A percentile compares a stretch with the other conserved stretches of the same genome.
Conservation (phyloP, 2,113 vertebrate species). For the Genyomyrus donnyi region DNA sequence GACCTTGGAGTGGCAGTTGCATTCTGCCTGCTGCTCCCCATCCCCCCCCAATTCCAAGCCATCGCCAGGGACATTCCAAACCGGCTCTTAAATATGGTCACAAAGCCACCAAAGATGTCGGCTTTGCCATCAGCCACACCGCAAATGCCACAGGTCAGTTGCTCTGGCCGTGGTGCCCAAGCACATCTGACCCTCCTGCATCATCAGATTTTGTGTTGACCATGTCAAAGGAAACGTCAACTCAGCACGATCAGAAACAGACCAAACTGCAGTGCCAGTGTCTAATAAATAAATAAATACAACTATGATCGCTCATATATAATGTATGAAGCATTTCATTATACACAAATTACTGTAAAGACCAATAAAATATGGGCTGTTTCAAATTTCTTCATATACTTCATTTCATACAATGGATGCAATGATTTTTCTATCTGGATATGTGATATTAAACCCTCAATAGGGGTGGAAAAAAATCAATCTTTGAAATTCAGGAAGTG, state of each 20-base stretch:
- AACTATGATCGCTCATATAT: not conserved
- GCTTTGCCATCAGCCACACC: not conserved
- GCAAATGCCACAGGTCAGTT: not conserved
- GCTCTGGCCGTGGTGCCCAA: not conserved
- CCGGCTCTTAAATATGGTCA: not conserved
- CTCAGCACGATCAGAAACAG: not conserved
- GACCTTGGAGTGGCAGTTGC: conserved; percentile 25
- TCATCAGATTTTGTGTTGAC: not conserved
- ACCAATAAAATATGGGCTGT: not conserved
- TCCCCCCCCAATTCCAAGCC: not conserved
- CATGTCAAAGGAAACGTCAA: not conserved
- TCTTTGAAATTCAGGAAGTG: not conserved
- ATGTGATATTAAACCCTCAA: not conserved
- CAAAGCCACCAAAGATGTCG: conserved; percentile 12
- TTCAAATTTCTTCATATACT: conserved; percentile 7
- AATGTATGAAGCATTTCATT: not conserved
- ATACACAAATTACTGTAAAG: not conserved
- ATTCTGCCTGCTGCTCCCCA: conserved; percentile 14
- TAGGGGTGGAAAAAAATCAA: not conserved
- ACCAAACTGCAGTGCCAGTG: not conserved
- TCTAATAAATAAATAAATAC: not conserved
- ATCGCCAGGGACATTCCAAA: not conserved
- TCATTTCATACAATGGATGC: not conserved
- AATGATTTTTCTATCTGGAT: not conserved
- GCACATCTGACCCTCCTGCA: not conserved